These are phyloP conservation scores for Podocnemis expansa DNA, from an alignment of 2,113 vertebrate species.

Conservation along the genomic window DNA sequence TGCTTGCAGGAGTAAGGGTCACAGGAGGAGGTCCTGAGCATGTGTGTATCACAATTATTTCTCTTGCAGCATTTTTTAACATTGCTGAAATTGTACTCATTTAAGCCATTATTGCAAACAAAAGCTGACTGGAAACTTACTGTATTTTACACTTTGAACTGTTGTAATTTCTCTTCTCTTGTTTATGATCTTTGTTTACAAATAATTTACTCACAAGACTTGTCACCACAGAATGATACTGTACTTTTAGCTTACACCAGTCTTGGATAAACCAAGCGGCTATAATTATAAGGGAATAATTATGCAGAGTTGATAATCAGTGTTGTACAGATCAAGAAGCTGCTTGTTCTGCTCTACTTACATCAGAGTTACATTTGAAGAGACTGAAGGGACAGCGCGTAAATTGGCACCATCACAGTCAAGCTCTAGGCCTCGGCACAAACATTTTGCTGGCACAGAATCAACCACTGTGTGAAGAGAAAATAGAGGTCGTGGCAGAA, in stretches of 20 bases:
- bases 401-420: conserved; percentile 86
- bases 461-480: conserved; percentile 79
- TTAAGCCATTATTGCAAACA: not conserved
- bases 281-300: not conserved
- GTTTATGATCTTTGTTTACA: not conserved
- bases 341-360: conserved; percentile 79
- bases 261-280: not conserved
- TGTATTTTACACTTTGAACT: not conserved
- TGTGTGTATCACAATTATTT: not conserved
- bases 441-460: conserved; percentile 83
- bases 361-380: conserved; percentile 91
- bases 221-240: not conserved
- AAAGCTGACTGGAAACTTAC: not conserved
- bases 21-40: not conserved
- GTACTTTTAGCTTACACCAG: not conserved
- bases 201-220: not conserved
- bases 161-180: not conserved
- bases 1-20: not conserved
- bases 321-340: not conserved
- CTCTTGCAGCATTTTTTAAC: not conserved
- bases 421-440: conserved; percentile 87
- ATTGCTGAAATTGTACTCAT: not conserved
- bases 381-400: conserved; percentile 82
- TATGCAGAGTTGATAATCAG: not conserved
- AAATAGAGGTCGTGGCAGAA: not conserved